Conservation (phyloP, 2,113 vertebrate genomes). For the Nerophis lumbriciformis region DNA sequence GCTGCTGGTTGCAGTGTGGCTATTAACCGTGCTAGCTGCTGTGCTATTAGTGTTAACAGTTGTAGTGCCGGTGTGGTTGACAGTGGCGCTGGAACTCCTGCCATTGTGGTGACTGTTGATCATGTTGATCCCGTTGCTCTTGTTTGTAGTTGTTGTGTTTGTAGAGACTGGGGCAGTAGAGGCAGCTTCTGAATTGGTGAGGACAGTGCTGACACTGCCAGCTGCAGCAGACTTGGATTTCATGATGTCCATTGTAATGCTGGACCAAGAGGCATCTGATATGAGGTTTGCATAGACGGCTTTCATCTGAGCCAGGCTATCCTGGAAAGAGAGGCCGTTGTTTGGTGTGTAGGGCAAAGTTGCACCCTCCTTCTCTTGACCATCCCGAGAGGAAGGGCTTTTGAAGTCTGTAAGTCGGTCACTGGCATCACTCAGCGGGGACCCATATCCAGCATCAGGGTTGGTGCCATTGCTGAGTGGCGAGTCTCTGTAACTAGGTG, state of each 20-base stretch:
- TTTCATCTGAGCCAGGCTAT: conserved; percentile 98
- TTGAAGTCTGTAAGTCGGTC: conserved; percentile 90
- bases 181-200: conserved; percentile 49
- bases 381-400: conserved; percentile 86
- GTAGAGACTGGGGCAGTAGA: conserved; percentile 51
- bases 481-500: conserved; percentile 92
- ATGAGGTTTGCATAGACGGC: conserved; percentile 98
- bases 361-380: conserved; percentile 82
- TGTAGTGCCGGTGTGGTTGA: conserved; percentile 60
- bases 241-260: conserved; percentile 91
- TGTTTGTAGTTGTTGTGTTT: conserved; percentile 49
- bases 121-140: conserved; percentile 61
- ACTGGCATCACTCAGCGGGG: conserved; percentile 92
- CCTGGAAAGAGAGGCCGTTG: conserved; percentile 85
- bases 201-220: conserved; percentile 54
- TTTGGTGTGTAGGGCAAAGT: conserved; percentile 61
- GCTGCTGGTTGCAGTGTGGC: conserved; percentile 69
- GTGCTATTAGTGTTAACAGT: conserved; percentile 64
- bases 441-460: conserved; percentile 91
- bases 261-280: conserved; percentile 97
- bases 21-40: conserved; percentile 57
- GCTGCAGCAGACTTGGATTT: conserved; percentile 76
- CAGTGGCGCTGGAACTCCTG: conserved; percentile 71
- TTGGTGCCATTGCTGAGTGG: conserved; percentile 94
- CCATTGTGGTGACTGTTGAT: conserved; percentile 68